phyloP scores from a whole-genome alignment of 2,797 vertebrate genomes.

The Scolopax rusticola region DNA sequence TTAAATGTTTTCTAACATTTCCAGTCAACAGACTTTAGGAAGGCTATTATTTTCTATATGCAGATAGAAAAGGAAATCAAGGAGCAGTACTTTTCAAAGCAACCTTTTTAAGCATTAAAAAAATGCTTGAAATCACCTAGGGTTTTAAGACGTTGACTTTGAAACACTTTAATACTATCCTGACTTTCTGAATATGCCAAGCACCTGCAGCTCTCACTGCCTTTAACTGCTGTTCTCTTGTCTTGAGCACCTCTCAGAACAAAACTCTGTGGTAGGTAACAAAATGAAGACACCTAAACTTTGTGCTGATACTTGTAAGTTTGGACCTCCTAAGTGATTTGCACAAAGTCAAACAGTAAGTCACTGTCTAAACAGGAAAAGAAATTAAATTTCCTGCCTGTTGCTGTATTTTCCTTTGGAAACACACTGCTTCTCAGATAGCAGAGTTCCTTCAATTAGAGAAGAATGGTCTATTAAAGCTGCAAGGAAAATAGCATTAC shows the following conservation, averaged over 20 bases:
- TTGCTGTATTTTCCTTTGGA: not conserved
- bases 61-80: not conserved
- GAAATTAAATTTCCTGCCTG: not conserved
- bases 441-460: not conserved
- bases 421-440: not conserved
- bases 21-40: not conserved
- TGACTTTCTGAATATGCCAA: not conserved
- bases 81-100: not conserved
- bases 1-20: not conserved
- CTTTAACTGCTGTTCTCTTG: not conserved
- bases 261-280: not conserved
- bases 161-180: not conserved
- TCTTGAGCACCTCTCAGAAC: not conserved
- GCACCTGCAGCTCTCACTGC: not conserved
- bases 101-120: not conserved
- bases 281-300: constrained; percentile 14
- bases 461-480: not conserved
- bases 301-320: not conserved
- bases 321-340: constrained; percentile 12
- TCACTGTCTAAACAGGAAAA: not conserved
- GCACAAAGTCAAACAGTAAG: not conserved
- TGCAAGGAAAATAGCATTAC: not conserved
- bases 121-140: not conserved
- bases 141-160: not conserved
- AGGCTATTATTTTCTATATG: not conserved